Conservation (phyloP, 2,888 invertebrate species). For the Masnerella sp. region DNA sequence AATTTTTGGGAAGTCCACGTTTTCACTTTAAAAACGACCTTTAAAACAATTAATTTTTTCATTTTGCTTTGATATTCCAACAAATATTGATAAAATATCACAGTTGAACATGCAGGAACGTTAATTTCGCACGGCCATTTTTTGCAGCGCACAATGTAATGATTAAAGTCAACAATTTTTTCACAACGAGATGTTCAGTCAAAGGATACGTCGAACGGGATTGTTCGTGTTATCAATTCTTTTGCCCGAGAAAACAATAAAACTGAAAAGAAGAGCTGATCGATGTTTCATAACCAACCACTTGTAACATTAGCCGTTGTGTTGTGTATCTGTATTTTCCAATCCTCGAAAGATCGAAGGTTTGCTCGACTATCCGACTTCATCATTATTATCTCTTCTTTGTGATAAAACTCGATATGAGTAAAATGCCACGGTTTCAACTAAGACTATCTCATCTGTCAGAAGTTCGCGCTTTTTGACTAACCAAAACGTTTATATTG, state of each 20-base stretch:
- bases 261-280: constrained; percentile 12
- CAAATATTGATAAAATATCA: too few relatives aligned
- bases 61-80: too few relatives aligned
- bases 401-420: constrained; percentile 27
- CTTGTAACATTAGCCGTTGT: constrained; percentile 41
- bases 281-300: constrained; percentile 45
- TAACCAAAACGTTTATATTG: too few relatives aligned
- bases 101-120: too few relatives aligned
- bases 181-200: background rate
- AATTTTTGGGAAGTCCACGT: too few relatives aligned
- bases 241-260: constrained; percentile 12
- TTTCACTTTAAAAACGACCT: too few relatives aligned
- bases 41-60: too few relatives aligned
- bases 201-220: background rate
- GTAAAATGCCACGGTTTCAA: too few relatives aligned
- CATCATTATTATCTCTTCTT: constrained; percentile 24
- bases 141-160: too few relatives aligned
- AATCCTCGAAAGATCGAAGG: constrained; percentile 47
- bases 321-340: constrained; percentile 44
- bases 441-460: too few relatives aligned
- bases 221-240: background rate
- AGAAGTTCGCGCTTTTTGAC: too few relatives aligned
- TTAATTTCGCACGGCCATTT: too few relatives aligned
- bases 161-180: background rate
- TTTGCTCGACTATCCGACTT: constrained; percentile 20